These are phyloP conservation scores for Phalangium opilio DNA, from an alignment of 2,888 invertebrate species.

Conservation along the genomic window DNA sequence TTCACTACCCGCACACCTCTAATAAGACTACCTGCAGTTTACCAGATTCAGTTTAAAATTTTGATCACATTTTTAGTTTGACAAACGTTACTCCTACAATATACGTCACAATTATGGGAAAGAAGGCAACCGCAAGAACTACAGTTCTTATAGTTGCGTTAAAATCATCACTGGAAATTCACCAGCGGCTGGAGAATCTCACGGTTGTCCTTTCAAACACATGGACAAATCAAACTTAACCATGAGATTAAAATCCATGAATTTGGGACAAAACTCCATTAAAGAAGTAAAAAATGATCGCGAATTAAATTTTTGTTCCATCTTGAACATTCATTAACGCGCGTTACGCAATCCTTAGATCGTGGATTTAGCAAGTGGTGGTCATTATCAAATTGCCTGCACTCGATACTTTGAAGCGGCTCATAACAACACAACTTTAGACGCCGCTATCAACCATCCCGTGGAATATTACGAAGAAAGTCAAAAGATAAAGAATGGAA, in stretches of 20 bases:
- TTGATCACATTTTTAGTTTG: conserved; percentile 61
- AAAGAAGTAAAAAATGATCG: conserved; percentile 30
- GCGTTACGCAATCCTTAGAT: conserved; percentile 45
- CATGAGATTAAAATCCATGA: too few relatives aligned
- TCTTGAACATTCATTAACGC: too few relatives aligned
- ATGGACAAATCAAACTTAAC: too few relatives aligned
- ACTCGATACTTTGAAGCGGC: conserved; percentile 53
- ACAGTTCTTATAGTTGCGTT: conserved; percentile 69
- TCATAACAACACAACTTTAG: conserved; percentile 30
- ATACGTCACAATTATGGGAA: conserved; percentile 90
- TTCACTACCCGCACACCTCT: too few relatives aligned
- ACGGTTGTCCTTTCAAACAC: conserved; percentile 38
- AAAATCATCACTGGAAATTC: conserved; percentile 60
- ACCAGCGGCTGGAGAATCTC: conserved; percentile 60
- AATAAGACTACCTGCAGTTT: too few relatives aligned
- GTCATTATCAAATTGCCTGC: conserved; percentile 79
- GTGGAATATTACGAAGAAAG: conserved; percentile 82
- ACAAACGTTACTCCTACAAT: conserved; percentile 77
- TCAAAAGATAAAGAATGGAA: conserved; percentile 33
- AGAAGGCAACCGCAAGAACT: conserved; percentile 77
- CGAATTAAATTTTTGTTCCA: not conserved
- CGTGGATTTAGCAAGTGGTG: conserved; percentile 50
- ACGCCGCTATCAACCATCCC: conserved; percentile 65
- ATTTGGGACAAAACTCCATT: too few relatives aligned
- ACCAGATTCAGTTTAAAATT: conserved; percentile 6